Evolutionary conservation across 2,797 vertebrate species (phyloP).

Genomic region (Sebastiscus tertius): DNA sequence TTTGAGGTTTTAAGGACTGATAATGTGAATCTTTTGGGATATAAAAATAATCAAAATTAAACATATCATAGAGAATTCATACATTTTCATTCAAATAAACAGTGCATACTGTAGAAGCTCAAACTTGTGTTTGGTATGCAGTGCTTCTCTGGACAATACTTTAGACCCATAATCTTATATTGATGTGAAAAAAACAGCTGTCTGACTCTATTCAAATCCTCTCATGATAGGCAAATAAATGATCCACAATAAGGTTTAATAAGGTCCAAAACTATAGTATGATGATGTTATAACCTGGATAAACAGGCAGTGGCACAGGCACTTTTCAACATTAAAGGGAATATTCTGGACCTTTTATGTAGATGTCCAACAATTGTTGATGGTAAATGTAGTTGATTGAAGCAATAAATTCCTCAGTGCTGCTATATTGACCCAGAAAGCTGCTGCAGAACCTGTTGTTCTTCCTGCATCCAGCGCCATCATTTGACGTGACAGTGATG

Average conservation of each 20-base stretch:
- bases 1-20: neutral
- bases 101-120: neutral
- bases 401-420: no score
- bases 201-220: neutral
- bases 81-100: neutral
- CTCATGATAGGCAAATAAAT: constrained; percentile 42
- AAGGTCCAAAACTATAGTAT: neutral
- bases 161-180: neutral
- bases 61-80: neutral
- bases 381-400: no score
- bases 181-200: neutral
- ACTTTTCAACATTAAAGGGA: neutral
- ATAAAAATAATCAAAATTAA: neutral
- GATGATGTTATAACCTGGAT: neutral
- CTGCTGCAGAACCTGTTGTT: no score
- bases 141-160: neutral
- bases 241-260: constrained; percentile 74
- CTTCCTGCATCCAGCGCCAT: no score
- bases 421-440: no score
- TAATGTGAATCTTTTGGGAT: neutral
- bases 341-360: no score
- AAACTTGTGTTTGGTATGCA: neutral
- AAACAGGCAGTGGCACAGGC: no score
- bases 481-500: no score
- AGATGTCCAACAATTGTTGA: no score